Conservation (phyloP, 2,797 vertebrate species). For the Macropus fuliginosus region DNA sequence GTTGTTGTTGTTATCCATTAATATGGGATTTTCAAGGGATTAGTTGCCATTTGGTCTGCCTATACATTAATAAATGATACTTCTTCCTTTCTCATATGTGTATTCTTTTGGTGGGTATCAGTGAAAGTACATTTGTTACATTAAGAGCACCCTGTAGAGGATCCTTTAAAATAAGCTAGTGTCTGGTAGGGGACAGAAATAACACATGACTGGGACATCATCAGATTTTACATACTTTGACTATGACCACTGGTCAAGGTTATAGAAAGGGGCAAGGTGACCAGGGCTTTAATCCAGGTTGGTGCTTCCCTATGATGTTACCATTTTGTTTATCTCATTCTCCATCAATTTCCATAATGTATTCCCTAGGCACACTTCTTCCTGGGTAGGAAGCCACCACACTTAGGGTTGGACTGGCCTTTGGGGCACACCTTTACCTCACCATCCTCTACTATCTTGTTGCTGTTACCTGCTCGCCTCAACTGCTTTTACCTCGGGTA, state of each 20-base stretch:
- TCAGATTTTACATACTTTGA: neutral
- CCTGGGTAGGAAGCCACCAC: neutral
- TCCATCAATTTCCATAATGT: neutral
- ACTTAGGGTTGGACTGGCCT: neutral
- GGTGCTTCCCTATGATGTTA: neutral
- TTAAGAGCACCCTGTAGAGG: neutral
- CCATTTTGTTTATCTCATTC: neutral
- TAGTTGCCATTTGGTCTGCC: neutral
- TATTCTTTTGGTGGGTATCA: neutral
- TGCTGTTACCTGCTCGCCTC: neutral
- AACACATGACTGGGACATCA: neutral
- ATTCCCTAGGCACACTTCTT: neutral
- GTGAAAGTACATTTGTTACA: neutral
- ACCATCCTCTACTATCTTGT: neutral
- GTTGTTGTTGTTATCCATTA: neutral
- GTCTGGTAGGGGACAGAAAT: neutral
- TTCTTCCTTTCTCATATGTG: neutral
- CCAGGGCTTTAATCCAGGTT: neutral
- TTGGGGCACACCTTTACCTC: neutral
- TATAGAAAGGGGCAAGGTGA: neutral
- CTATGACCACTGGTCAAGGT: neutral
- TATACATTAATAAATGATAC: neutral
- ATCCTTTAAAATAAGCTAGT: neutral
- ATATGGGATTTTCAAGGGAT: constrained; percentile 25
- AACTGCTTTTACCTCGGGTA: neutral